These are phyloP conservation scores for Pardosa pseudoannulata DNA, from an alignment of 2,888 invertebrate species.

Conservation along the genomic window DNA sequence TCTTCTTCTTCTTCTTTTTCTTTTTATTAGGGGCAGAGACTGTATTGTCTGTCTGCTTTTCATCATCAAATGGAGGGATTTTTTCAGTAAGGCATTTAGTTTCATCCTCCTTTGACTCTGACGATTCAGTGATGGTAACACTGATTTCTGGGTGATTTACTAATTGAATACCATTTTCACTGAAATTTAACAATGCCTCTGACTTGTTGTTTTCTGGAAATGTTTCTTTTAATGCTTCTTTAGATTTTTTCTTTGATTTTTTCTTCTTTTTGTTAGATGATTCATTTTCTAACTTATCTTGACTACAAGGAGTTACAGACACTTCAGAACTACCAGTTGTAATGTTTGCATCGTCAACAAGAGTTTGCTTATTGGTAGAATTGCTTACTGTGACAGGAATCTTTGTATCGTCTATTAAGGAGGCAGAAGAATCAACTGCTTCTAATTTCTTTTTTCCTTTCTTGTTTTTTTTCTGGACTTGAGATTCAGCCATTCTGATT, in stretches of 20 bases:
- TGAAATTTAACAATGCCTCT: conserved; percentile 17
- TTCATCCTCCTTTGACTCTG: not conserved
- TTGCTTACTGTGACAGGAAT: not conserved
- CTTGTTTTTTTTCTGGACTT: conserved; percentile 42
- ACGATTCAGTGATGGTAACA: conserved; percentile 30
- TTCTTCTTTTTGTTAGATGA: conserved; percentile 57
- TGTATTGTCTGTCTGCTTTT: not conserved
- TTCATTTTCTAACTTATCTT: not conserved
- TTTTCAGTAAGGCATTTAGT: not conserved
- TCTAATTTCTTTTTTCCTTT: conserved; percentile 47
- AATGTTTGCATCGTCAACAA: conserved; percentile 30
- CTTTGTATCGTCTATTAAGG: not conserved
- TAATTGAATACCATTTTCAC: conserved; percentile 44
- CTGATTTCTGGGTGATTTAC: conserved; percentile 67
- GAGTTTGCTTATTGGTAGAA: not conserved
- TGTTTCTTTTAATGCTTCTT: conserved; percentile 11
- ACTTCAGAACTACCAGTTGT: conserved; percentile 41
- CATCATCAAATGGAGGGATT: not conserved
- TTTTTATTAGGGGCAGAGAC: conserved; percentile 25
- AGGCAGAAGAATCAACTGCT: not conserved
- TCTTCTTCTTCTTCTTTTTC: conserved; percentile 63
- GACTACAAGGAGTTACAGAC: conserved; percentile 27
- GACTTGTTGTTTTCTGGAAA: conserved; percentile 1
- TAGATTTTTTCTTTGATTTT: conserved; percentile 24
- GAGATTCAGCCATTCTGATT: conserved; percentile 11